phyloP scores from a whole-genome alignment of 2,888 invertebrate genomes.

The Volucella zonaria region DNA sequence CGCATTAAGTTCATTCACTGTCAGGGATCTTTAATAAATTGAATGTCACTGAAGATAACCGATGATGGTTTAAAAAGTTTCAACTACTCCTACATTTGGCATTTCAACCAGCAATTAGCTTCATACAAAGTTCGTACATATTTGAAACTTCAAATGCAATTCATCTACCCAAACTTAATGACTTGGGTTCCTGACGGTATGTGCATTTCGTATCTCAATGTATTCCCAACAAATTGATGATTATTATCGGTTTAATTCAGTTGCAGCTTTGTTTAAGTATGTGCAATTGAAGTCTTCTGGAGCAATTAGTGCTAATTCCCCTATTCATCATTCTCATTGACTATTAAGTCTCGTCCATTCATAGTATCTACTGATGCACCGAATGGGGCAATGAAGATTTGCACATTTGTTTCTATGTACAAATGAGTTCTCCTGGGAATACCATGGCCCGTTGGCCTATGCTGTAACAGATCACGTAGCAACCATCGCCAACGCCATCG shows the following conservation, averaged over 20 bases:
- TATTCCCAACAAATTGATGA: not conserved
- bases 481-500: constrained; percentile 13
- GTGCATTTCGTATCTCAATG: not conserved
- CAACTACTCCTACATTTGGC: too few species aligned
- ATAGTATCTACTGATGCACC: constrained; percentile 3
- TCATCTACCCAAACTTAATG: not conserved
- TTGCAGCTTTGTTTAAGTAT: not conserved
- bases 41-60: not conserved
- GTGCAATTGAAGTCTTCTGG: not conserved
- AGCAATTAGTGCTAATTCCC: not conserved
- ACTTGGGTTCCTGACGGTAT: not conserved
- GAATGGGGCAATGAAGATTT: constrained; percentile 21
- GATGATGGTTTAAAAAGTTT: too few species aligned
- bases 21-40: not conserved
- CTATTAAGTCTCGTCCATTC: constrained; percentile 12
- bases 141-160: too few species aligned
- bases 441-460: constrained; percentile 18
- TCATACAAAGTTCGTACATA: too few species aligned
- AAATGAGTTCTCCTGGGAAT: constrained; percentile 23
- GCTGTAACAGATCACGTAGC: not conserved
- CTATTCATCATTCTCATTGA: not conserved
- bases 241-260: not conserved
- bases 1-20: constrained; percentile 2
- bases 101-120: too few species aligned
- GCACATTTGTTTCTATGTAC: constrained; percentile 24